Conservation (phyloP, 2,113 vertebrate species). For the Epinephelus moara region DNA sequence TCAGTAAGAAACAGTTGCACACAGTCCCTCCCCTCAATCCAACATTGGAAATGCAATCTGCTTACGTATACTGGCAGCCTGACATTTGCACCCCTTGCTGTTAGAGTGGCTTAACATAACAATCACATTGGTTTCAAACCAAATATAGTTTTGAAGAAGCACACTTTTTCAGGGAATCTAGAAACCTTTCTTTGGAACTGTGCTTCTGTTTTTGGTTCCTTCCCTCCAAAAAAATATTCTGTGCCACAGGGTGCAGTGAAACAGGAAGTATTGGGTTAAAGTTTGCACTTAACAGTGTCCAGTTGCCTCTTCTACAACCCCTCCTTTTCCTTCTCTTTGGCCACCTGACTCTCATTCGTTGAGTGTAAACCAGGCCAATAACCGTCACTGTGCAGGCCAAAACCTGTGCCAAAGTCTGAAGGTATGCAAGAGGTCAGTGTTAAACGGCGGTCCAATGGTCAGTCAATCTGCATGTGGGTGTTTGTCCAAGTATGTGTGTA, state of each 20-base stretch:
- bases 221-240: background rate
- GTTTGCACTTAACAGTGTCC: background rate
- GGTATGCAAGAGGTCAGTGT: background rate
- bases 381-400: background rate
- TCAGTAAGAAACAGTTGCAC: too few relatives aligned
- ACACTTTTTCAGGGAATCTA: background rate
- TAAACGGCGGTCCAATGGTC: background rate
- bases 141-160: background rate
- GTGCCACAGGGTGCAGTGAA: background rate
- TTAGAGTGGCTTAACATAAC: background rate
- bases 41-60: too few relatives aligned
- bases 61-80: background rate
- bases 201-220: background rate
- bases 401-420: background rate
- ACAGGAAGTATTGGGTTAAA: background rate
- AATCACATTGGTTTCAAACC: background rate
- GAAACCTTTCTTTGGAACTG: background rate
- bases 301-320: background rate
- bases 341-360: background rate
- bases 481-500: slow-evolving; percentile 1
- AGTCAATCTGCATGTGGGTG: background rate
- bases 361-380: background rate
- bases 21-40: too few relatives aligned
- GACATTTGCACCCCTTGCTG: background rate
- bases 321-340: background rate